Base-by-base conservation (phyloP, 2,888 invertebrate species). In the Cheilosia grossa region DNA sequence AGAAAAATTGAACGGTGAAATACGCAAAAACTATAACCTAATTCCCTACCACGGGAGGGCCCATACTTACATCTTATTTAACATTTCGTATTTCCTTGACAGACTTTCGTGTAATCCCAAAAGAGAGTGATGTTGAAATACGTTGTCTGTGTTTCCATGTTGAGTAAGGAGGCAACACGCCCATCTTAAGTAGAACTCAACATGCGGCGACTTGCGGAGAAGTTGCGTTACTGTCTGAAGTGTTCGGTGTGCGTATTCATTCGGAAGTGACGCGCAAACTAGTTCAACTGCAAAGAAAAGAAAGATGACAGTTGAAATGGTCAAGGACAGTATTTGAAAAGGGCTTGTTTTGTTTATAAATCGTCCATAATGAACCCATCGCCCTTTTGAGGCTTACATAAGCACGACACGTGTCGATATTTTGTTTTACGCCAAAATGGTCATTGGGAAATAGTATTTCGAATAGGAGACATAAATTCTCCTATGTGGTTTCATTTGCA, bases 131-230 rank as follows among this genome's bases (percentile, higher is more conserved):
- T 92, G 95, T 93, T 82, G 95, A 93, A 89, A 95, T 92, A 89
- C 93, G 91, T 87, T 93, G 87, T 90, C 93, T 90, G 82, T 93
- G 91, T 94, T 93, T 9, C 95, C 95, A 89, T 95, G 95, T 42
- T 92, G 91, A 0, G 94, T 95, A 44, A 98, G 91, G 2, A 98
- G 90, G 17, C 93, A 92, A 88, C 95, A 94, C 47, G 95, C 93
- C 98, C 98, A 98, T 54, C 94, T 92, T 44, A 98, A 92, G 90
- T 99, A 97, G 90, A 97, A 98, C 89, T 99, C 97, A 51, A 99
- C 90, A 89, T 99, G 98, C 0, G 94, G 93, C 1, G 97, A 96
- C 40, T 93, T 93, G 88, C 97, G 97, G 24, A 99, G 90, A 61
- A 95, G 94, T 2, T 93, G 93, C 0, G 96, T 95, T 47, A 98